Base-by-base conservation (phyloP, 2,113 vertebrate genomes). In the Tachuris rubrigastra region DNA sequence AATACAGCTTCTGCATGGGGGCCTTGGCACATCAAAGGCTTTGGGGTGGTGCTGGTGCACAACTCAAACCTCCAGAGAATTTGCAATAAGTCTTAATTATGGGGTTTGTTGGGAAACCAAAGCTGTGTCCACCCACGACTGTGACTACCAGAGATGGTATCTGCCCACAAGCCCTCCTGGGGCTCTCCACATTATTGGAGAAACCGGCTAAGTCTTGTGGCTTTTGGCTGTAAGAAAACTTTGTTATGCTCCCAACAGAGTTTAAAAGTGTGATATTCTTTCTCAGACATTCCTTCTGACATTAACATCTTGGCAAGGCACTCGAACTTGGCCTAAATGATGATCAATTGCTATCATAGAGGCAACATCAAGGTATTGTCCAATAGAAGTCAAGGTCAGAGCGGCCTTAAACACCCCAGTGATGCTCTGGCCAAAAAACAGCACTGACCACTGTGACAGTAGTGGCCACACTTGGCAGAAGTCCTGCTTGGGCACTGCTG, bases 131-230 rank as follows among this genome's bases (percentile, higher is more conserved):
- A 41, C 15, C 44, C 58, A 67, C 10, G 52, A 35, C 28, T 28
- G 15, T 10, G 37, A 78, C 46, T 53, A 13, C 19, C 1, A 11
- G 28, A n/a, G 63, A 53, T 67, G 28, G 10, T 55, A 50, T 31
- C 68, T 78, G 74, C 60, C 47, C 9, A 6, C 0, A 11, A 37
- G 21, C 28, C 23, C 62, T 30, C 37, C 25, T 0, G 1, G 55
- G 47, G 21, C 39, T 50, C 62, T 35, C 35, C 44, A 15, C 24
- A 12, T 1, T 49, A 42, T 58, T 73, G 53, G 22, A 63, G 30
- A 78, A 89, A 71, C 1, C 2, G 3, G 31, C 0, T 6, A 23
- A 49, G 17, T 33, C 28, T 55, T 13, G 9, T 23, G 25, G 0
- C 0, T 50, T 93, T 60, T 42, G 12, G 21, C 53, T 41, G 8